These are phyloP conservation scores for Elephas maximus DNA, from an alignment of 2,113 vertebrate species.

Conservation along the genomic window DNA sequence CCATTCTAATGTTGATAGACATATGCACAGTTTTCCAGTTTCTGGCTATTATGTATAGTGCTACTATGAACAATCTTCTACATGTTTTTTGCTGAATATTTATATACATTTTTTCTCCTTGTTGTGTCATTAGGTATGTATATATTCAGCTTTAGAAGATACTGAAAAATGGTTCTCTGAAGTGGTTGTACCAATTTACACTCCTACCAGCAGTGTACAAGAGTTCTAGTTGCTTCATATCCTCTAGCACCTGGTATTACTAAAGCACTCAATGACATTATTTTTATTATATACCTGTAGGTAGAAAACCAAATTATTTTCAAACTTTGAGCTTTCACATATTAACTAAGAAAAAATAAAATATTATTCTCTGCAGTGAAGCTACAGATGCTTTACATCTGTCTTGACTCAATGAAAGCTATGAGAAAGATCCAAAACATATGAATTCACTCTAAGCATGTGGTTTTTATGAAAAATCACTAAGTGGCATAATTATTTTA, in stretches of 20 bases:
- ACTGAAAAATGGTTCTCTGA: not conserved
- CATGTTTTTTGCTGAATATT: not conserved
- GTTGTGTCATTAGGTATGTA: not conserved
- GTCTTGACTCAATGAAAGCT: not conserved
- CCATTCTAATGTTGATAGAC: not conserved
- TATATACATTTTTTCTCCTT: not conserved
- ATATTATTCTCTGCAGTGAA: not conserved
- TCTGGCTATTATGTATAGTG: not conserved
- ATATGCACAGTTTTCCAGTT: not conserved
- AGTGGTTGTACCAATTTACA: not conserved
- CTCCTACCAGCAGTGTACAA: not conserved
- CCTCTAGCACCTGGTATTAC: not conserved
- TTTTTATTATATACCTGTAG: not conserved
- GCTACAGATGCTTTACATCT: not conserved
- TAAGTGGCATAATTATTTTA: not conserved
- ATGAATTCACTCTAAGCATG: not conserved
- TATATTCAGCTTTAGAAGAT: not conserved
- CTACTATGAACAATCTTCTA: not conserved
- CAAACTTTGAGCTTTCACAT: not conserved
- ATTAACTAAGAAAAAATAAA: constrained; percentile 3
- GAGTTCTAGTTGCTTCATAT: not conserved
- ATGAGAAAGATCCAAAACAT: not conserved
- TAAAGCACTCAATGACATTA: not conserved
- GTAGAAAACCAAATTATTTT: constrained; percentile 45
- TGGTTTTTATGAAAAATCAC: not conserved